Conservation (phyloP, 2,113 vertebrate genomes). For the Papio anubis region DNA sequence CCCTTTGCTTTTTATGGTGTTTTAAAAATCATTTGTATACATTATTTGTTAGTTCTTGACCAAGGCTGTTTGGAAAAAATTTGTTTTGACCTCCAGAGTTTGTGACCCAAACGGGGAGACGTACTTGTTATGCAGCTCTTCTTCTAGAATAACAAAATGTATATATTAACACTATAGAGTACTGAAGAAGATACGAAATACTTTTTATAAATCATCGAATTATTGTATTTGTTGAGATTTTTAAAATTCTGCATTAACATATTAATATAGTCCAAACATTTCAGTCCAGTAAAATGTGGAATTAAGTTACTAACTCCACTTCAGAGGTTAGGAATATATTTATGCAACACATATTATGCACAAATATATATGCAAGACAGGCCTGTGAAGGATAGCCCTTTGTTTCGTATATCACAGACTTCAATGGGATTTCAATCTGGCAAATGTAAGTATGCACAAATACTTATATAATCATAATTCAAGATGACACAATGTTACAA, state of each 20-base stretch:
- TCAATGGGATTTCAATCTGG: background rate
- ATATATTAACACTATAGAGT: background rate
- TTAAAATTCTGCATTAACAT: background rate
- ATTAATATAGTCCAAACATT: background rate
- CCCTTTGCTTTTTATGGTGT: background rate
- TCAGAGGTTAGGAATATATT: background rate
- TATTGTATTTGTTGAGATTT: background rate
- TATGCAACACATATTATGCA: background rate
- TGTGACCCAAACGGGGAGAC: background rate
- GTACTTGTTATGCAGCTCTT: background rate
- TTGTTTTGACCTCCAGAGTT: background rate
- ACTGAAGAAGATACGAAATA: background rate
- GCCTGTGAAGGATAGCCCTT: background rate
- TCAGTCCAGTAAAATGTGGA: background rate
- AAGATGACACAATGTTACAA: background rate
- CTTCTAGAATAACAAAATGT: background rate
- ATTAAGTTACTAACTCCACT: background rate
- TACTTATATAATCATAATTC: background rate
- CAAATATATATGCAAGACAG: background rate
- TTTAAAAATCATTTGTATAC: background rate
- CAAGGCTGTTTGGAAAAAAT: background rate
- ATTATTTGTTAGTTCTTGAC: background rate
- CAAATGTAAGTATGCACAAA: background rate
- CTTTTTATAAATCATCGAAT: background rate
- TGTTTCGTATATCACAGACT: background rate